Percentiles rank a stretch among this genome's conserved stretches.
Conservation (phyloP, 2,113 vertebrate genomes). For the Camelus bactrianus region DNA sequence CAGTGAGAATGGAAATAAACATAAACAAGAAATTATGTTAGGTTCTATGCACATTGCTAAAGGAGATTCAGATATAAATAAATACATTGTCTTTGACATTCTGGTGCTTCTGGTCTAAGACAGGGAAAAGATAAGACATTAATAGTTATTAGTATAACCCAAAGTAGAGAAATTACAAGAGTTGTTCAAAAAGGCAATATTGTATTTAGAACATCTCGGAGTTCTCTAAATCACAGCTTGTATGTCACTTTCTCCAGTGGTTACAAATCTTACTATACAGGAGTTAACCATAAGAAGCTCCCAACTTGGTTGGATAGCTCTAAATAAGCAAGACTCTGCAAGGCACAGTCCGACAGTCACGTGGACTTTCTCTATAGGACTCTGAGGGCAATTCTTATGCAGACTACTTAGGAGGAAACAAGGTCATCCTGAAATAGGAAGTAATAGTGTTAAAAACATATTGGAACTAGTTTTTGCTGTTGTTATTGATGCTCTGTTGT, state of each 20-base stretch:
- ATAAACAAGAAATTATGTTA: not conserved
- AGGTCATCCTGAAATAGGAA: not conserved
- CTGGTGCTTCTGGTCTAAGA: not conserved
- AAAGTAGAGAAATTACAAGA: not conserved
- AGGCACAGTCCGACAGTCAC: accelerated
- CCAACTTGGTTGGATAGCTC: not conserved
- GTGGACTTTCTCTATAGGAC: not conserved
- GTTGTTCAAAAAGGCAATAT: not conserved
- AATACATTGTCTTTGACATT: not conserved
- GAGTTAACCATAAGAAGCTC: not conserved
- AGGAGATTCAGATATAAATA: not conserved
- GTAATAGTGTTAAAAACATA: not conserved
- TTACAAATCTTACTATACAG: not conserved
- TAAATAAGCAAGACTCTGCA: not conserved
- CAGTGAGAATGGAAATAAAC: not conserved
- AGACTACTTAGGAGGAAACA: not conserved
- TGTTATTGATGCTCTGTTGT: not conserved
- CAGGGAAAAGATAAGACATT: not conserved
- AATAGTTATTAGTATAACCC: not conserved
- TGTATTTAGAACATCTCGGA: not conserved
- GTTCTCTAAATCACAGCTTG: not conserved
- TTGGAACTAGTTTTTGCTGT: not conserved
- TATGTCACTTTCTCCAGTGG: not conserved
- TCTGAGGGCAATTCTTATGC: not conserved
- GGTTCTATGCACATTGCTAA: not conserved